Percentiles rank a stretch among this genome's conserved stretches.
These are phyloP conservation scores for Eupristina koningsbergeri DNA, from an alignment of 1,140 invertebrate species.

Conservation along the genomic window DNA sequence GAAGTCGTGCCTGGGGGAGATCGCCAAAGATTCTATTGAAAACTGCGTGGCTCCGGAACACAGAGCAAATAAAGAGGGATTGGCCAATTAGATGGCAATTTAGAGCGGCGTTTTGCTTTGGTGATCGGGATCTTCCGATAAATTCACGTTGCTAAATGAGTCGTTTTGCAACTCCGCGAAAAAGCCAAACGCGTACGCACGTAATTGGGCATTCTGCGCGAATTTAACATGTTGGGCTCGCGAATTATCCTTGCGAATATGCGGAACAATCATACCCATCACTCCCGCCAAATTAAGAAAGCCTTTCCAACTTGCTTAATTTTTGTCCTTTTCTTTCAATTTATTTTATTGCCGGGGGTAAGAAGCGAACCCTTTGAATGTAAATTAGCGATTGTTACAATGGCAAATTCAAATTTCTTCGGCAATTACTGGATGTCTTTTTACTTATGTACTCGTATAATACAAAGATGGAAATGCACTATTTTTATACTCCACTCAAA, in stretches of 20 bases:
- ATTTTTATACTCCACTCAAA: too few species aligned
- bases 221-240: neutral
- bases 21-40: slow-evolving; percentile 47
- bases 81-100: slow-evolving; percentile 49
- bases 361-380: neutral
- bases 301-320: neutral
- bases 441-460: too few species aligned
- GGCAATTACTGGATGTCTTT: neutral
- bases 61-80: neutral
- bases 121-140: slow-evolving; percentile 5
- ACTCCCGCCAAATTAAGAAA: too few species aligned
- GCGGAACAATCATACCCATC: too few species aligned
- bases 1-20: slow-evolving; percentile 26
- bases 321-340: neutral
- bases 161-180: neutral
- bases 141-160: slow-evolving; percentile 17
- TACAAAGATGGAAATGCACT: too few species aligned
- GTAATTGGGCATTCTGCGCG: slow-evolving; percentile 15
- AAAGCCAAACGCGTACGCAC: neutral
- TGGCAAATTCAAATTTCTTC: neutral
- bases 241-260: neutral
- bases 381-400: too few species aligned
- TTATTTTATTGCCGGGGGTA: neutral
- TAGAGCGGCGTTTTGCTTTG: slow-evolving; percentile 5
- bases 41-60: neutral